Percentiles rank a stretch among this genome's conserved stretches.
Conservation (phyloP, 2,113 vertebrate genomes). For the Laticauda laticaudata region DNA sequence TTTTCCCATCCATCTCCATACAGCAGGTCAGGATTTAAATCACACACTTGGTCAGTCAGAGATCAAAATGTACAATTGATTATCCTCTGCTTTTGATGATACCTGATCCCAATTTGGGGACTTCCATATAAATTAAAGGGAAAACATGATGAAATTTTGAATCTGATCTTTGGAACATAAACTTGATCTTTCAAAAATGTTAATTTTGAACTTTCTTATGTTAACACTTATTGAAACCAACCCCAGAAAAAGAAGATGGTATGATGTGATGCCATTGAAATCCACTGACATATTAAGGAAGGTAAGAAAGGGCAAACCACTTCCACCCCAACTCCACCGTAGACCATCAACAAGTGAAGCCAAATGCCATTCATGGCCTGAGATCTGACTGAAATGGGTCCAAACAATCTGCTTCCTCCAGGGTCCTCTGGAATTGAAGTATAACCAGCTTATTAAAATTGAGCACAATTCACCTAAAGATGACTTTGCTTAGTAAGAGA, state of each 20-base stretch:
- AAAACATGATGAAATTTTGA: background rate
- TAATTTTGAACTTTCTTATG: background rate
- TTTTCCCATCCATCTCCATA: background rate
- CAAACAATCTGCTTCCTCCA: background rate
- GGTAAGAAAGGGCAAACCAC: background rate
- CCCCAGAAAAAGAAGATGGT: background rate
- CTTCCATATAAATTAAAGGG: background rate
- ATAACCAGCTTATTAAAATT: background rate
- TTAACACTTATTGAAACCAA: background rate
- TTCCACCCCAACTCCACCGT: background rate
- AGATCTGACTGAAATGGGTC: background rate
- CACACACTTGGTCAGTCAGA: background rate
- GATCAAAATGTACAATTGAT: background rate
- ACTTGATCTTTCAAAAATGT: background rate
- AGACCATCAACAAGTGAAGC: background rate
- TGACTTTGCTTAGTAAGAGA: background rate
- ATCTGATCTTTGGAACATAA: background rate
- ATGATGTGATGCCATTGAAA: background rate
- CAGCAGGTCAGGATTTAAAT: background rate
- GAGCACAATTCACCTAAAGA: background rate
- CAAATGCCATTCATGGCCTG: background rate
- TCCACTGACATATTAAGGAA: background rate
- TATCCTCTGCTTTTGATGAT: background rate
- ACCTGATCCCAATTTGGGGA: background rate
- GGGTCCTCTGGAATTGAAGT: background rate